These are phyloP conservation scores for Xestia c-nigrum DNA, from an alignment of 2,888 invertebrate species.

Conservation along the genomic window DNA sequence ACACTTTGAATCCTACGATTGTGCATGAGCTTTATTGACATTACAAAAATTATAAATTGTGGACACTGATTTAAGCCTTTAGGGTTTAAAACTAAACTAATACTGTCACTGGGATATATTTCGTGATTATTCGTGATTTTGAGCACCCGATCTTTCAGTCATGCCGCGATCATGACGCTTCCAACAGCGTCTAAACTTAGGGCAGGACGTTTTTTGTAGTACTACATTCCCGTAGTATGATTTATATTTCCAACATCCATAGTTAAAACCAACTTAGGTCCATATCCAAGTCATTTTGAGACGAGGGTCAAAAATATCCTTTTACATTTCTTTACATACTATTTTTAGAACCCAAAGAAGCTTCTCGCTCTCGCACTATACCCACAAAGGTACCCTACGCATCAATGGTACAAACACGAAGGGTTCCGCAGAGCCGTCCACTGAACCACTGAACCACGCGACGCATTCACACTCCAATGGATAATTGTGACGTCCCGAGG, in stretches of 20 bases:
- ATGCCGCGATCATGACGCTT: no score
- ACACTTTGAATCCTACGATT: background rate
- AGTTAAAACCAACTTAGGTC: no score
- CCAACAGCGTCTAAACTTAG: no score
- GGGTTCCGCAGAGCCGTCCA: constrained; percentile 45
- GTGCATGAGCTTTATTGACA: background rate
- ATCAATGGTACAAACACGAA: constrained; percentile 44
- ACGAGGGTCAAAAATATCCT: background rate
- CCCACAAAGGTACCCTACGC: constrained; percentile 36
- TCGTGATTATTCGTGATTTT: no score
- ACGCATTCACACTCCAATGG: constrained; percentile 62
- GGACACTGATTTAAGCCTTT: no score
- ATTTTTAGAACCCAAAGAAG: constrained; percentile 3
- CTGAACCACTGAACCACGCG: constrained; percentile 33
- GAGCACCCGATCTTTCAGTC: no score
- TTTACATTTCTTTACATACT: background rate
- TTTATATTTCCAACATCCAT: no score
- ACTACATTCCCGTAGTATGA: no score
- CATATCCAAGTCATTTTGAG: background rate
- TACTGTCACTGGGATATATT: no score
- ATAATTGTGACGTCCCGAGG: constrained; percentile 43
- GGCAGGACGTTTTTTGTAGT: no score
- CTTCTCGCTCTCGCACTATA: background rate
- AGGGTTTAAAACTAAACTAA: no score
- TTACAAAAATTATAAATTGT: no score